These are phyloP conservation scores for Terebella lapidaria DNA, from an alignment of 2,888 invertebrate genomes.

Conservation along the genomic window DNA sequence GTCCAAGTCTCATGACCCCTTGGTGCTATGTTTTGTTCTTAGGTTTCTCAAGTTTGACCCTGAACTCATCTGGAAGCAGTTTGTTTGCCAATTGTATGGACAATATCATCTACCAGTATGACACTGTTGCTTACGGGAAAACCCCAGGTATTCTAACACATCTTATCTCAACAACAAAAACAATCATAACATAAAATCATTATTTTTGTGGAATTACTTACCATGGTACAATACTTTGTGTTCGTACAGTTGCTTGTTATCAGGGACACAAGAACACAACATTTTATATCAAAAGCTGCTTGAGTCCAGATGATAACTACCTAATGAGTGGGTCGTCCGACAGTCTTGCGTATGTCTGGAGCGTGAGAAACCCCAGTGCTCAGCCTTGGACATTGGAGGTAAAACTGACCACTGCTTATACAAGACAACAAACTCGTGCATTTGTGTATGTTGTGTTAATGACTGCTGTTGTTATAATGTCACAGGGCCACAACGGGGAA, in stretches of 20 bases:
- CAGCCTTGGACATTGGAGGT: not conserved
- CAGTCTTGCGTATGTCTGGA: constrained; percentile 82
- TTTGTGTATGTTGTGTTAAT: not conserved
- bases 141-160: constrained; percentile 56
- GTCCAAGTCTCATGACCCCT: too few relatives aligned
- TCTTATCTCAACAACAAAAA: too few relatives aligned
- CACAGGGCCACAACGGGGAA: constrained; percentile 72
- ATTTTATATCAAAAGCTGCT: constrained; percentile 77
- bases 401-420: too few relatives aligned
- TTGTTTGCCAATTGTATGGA: constrained; percentile 86
- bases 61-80: constrained; percentile 66
- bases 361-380: constrained; percentile 27
- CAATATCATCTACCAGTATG: constrained; percentile 78
- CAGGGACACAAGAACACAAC: constrained; percentile 73
- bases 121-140: constrained; percentile 65
- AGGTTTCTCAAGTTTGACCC: constrained; percentile 64
- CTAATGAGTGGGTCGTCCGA: constrained; percentile 85
- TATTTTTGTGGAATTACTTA: too few relatives aligned
- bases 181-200: too few relatives aligned
- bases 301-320: constrained; percentile 76
- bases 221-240: too few relatives aligned
- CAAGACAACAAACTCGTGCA: too few relatives aligned
- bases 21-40: not conserved
- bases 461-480: not conserved
- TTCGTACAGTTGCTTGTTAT: constrained; percentile 44